Evolutionary conservation across 2,113 vertebrate genomes (phyloP), one percentile per base, ranked within the genome.

Genomic region (Caranx melampygus): DNA sequence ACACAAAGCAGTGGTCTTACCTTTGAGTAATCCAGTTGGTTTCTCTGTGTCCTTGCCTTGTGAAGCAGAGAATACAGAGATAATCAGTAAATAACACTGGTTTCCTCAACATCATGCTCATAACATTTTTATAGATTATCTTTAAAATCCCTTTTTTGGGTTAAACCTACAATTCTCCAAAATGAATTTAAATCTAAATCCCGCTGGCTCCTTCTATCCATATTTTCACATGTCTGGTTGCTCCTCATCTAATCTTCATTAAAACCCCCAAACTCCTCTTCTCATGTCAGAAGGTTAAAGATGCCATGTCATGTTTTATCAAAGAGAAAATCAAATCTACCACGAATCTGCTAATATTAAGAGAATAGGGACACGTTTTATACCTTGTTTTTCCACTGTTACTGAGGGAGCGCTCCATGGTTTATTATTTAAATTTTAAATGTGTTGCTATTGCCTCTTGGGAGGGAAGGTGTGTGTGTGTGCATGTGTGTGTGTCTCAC

Each of bases 1-100:
- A 26, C 26, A 2, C 21, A 37, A 77, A 51, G 0, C 4, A 65
- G 35, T 51, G 35, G 10, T 12, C 96, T 85, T 87, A 99, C 98
- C 96, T 97, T 97, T 49, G 95, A 91, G 76, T 96, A 97, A 93
- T 99, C 94, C 73, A 94, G 69, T 61, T 95, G 86, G 81, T 94
- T 96, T 84, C 94, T 96, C 80, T 93, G 92, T 68, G 93, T 94
- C 93, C 94, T 96, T 66, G 93, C 96, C 98, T 99, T 91, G 72
- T 40, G 10, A 42, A 61, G 67, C 72, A 92, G 66, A 93, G 45
- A 82, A 37, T 40, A 40, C 21, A 67, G 15, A 5, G 3, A 64
- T 18, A 8, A 49, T 14, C 1, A 82, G 35, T 11, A 45, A 54
- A 34, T 15, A 8, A 31, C 5, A 2, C 3, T 59, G 18, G 34